These are phyloP conservation scores for Mormyrus iriodes DNA, from an alignment of 2,113 vertebrate species.

Conservation along the genomic window DNA sequence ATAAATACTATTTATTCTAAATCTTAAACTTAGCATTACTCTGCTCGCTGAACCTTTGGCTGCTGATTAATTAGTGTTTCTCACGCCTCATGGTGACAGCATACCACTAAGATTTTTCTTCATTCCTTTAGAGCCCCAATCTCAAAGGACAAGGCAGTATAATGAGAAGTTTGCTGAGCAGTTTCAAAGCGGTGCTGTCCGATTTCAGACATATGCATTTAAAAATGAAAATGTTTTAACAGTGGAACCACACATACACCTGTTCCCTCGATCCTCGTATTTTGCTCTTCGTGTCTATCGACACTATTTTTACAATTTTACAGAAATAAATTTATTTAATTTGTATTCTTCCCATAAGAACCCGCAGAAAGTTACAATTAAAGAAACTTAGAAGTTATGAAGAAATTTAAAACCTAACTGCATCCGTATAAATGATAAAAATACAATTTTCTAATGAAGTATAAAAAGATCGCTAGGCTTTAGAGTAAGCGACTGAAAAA, in stretches of 20 bases:
- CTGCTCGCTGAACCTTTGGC: not conserved
- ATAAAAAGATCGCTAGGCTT: not conserved
- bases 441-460: not conserved
- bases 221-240: not conserved
- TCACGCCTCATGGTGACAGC: not conserved
- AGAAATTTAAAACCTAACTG: not conserved
- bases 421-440: not conserved
- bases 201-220: not conserved
- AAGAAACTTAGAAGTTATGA: not conserved
- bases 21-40: not conserved
- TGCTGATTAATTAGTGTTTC: not conserved
- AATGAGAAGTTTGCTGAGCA: not conserved
- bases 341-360: not conserved
- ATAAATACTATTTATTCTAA: not conserved
- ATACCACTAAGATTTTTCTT: not conserved
- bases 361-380: not conserved
- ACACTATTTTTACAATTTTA: not conserved
- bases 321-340: not conserved
- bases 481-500: not conserved
- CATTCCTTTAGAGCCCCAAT: not conserved
- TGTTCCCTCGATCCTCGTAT: not conserved
- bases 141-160: not conserved
- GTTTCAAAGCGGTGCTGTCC: not conserved
- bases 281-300: not conserved
- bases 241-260: not conserved